Evolutionary conservation across 2,797 vertebrate species (phyloP).

Genomic region (Astyanax mexicanus): DNA sequence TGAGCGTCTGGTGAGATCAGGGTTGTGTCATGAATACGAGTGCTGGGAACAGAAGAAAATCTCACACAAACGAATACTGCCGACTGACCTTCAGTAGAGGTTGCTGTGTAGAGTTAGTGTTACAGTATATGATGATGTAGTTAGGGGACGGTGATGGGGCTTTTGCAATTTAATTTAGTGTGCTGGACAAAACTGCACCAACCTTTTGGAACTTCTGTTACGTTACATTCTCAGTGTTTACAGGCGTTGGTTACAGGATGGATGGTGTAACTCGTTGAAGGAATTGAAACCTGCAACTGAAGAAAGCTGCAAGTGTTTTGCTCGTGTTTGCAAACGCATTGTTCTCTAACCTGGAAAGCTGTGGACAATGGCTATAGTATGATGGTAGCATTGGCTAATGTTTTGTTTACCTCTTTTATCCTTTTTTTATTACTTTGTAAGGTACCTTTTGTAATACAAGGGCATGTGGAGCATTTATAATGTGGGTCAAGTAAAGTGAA

Average conservation of each 20-base stretch:
- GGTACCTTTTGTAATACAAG: conserved; percentile 13
- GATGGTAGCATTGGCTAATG: conserved; percentile 19
- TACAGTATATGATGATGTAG: not conserved
- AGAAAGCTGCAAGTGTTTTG: conserved; percentile 21
- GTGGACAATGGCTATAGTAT: not conserved
- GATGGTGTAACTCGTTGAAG: not conserved
- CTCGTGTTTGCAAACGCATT: conserved; percentile 16
- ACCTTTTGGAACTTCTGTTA: conserved; percentile 55
- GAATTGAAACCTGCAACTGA: not conserved
- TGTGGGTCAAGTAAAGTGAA: not conserved
- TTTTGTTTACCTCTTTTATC: conserved; percentile 34
- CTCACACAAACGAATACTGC: not conserved
- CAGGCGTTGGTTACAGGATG: conserved; percentile 8
- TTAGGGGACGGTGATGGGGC: conserved; percentile 23
- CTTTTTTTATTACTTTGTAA: conserved; percentile 9
- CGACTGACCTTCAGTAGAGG: not conserved
- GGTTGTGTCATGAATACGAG: not conserved
- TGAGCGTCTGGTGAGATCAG: conserved; percentile 5
- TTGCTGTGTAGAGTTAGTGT: not conserved
- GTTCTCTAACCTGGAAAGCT: conserved; percentile 22
- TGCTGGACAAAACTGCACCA: conserved; percentile 31
- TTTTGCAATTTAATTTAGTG: conserved; percentile 13
- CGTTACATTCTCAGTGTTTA: conserved; percentile 45
- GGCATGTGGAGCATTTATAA: not conserved
- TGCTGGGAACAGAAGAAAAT: not conserved